Evolutionary conservation across 2,113 vertebrate genomes (phyloP), one percentile per base, ranked within the genome.

Genomic region (Patagioenas fasciata): DNA sequence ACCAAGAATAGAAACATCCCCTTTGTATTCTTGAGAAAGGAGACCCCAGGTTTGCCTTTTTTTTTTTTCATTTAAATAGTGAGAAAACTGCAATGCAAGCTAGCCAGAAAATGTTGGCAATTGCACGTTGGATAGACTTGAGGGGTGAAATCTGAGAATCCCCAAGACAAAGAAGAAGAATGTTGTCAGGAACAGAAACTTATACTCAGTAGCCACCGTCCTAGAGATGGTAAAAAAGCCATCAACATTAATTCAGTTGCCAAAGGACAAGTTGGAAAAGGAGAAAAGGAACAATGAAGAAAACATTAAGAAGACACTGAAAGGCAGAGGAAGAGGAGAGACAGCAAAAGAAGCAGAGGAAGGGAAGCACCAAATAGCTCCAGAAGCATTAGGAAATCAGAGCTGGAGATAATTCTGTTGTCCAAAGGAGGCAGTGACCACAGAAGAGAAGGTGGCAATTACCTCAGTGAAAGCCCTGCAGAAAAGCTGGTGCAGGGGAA

Each of bases 21-120:
- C 57, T 92, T 85, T 2, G 0, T 71, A 54, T 51, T 77, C 13
- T 66, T 77, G 8, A 80, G 50, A 85, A 91, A 80, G 1, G 2
- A 90, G 74, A 93, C 34, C 8, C 53, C 75, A 75, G 72, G 11
- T 73, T 77, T 88, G 31, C 19, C 17, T 60, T 16, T 47, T 80
- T 44, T 36, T 42, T 47, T 17, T 93, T 85, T 89, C 44, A 80
- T 61, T 93, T 88, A 82, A 88, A 85, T 62, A 85, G 87, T 92
- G 89, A 93, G 84, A 96, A 96, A 96, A 94, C 66, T 91, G 47
- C 80, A 65, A 58, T 25, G 54, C 29, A 29, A 94, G 50, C 78
- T 82, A 70, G 94, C 87, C 95, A 96, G 56, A 89, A 93, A 95
- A 83, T 74, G 26, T 83, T 96, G 93, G 95, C 88, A 96, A 48